phyloP scores from a whole-genome alignment of 2,113 vertebrate species.

The Malurus cyaneus region DNA sequence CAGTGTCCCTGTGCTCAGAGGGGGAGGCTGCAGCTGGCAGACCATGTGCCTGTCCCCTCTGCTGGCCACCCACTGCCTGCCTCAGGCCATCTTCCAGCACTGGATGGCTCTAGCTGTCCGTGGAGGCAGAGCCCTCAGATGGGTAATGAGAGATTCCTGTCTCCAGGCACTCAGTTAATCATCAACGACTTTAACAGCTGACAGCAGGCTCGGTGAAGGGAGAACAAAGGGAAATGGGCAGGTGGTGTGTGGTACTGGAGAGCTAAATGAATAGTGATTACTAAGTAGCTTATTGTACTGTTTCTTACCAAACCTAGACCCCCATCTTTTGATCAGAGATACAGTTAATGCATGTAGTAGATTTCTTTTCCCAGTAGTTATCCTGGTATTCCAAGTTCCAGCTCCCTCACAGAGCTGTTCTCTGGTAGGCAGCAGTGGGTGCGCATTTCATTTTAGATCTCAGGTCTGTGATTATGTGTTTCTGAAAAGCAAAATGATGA shows the following conservation, averaged over 20 bases:
- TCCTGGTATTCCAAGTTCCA: neutral
- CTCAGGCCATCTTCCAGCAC: neutral
- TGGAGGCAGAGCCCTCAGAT: neutral
- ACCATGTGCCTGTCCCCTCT: neutral
- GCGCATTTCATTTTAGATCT: neutral
- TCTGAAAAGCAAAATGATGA: neutral
- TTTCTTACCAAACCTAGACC: neutral
- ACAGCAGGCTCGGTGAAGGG: neutral
- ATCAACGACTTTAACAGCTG: neutral
- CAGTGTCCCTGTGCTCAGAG: neutral
- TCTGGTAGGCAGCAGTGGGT: neutral
- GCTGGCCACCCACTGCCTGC: neutral
- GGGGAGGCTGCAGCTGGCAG: neutral
- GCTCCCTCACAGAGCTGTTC: neutral
- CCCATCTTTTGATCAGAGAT: neutral
- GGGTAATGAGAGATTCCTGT: neutral
- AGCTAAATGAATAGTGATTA: neutral
- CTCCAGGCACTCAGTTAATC: conserved; percentile 7
- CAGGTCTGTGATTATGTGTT: neutral
- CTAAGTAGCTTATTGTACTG: neutral
- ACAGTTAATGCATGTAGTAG: neutral
- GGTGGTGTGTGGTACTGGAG: neutral
- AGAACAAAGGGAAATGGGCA: neutral
- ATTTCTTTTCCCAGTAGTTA: neutral
- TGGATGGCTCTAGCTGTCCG: fast-evolving